Conservation (phyloP, 2,113 vertebrate species). For the Oreochromis spilurus region DNA sequence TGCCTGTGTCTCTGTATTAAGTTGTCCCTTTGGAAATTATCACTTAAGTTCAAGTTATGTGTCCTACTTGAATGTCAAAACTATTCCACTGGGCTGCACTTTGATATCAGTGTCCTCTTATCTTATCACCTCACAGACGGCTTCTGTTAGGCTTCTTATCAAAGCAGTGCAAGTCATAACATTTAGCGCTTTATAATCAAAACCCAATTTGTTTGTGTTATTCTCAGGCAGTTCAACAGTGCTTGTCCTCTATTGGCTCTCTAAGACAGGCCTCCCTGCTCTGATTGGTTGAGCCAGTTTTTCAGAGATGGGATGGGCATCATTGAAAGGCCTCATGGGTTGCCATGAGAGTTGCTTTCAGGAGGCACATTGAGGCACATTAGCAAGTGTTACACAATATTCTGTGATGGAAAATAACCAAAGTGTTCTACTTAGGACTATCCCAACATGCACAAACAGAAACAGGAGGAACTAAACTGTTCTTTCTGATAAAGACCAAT, state of each 20-base stretch:
- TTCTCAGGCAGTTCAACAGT: neutral
- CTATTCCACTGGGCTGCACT: neutral
- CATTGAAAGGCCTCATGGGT: neutral
- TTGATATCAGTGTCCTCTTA: neutral
- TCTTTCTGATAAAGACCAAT: neutral
- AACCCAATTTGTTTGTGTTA: neutral
- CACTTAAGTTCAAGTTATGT: neutral
- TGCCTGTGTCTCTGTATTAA: neutral
- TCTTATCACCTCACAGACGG: neutral
- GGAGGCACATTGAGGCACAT: neutral
- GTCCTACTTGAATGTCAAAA: neutral
- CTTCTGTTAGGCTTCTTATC: neutral
- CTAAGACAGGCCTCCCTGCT: constrained; percentile 35
- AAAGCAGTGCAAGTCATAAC: neutral
- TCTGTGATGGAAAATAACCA: neutral
- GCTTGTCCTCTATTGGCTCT: constrained; percentile 42
- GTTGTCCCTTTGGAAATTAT: neutral
- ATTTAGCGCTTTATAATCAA: neutral
- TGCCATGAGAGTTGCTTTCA: neutral
- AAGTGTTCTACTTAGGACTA: neutral
- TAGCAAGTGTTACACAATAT: neutral
- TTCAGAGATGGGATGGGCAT: neutral
- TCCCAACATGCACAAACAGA: neutral
- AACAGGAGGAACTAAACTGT: neutral
- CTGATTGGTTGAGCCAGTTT: constrained; percentile 55